Evolutionary conservation across 1,140 invertebrate genomes (phyloP).

Genomic region (Drosophila neocordata): DNA sequence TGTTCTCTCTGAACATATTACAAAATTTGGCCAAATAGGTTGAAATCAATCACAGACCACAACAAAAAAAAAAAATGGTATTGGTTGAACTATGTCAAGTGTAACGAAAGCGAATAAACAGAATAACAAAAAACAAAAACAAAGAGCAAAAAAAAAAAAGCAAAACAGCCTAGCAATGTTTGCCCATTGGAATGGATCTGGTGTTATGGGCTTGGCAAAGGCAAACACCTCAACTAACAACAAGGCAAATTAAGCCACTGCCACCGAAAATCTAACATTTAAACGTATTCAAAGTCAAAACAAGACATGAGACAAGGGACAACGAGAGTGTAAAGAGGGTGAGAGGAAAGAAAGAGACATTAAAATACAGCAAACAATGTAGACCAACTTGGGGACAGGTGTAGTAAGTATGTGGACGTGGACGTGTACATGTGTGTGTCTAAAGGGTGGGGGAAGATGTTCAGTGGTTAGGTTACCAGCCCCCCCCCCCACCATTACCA

Average conservation of each 20-base stretch:
- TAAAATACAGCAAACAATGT: slow-evolving; percentile 15
- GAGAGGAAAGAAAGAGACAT: slow-evolving; percentile 24
- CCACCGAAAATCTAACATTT: slow-evolving; percentile 48
- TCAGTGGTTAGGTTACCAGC: neutral
- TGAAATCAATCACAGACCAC: slow-evolving; percentile 1
- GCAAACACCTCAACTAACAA: slow-evolving; percentile 41
- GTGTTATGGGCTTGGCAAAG: slow-evolving; percentile 30
- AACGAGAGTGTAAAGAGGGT: neutral
- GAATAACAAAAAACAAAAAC: neutral
- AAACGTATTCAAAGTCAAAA: slow-evolving; percentile 70
- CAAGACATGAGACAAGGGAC: slow-evolving; percentile 8
- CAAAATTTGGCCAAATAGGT: neutral
- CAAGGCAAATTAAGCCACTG: slow-evolving; percentile 53
- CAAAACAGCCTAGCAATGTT: slow-evolving; percentile 20
- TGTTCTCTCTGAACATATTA: no score
- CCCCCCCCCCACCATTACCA: neutral
- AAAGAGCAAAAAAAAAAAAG: neutral
- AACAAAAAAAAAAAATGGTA: neutral
- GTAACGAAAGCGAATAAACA: slow-evolving; percentile 6
- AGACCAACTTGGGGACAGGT: slow-evolving; percentile 1
- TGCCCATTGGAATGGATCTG: slow-evolving; percentile 19
- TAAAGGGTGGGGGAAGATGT: no score
- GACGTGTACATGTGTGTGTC: no score
- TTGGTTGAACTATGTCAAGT: slow-evolving; percentile 11
- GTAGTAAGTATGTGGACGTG: neutral